Percentiles rank a stretch among this genome's conserved stretches.
phyloP scores from a whole-genome alignment of 2,797 vertebrate species.

The Cyprinella venusta region DNA sequence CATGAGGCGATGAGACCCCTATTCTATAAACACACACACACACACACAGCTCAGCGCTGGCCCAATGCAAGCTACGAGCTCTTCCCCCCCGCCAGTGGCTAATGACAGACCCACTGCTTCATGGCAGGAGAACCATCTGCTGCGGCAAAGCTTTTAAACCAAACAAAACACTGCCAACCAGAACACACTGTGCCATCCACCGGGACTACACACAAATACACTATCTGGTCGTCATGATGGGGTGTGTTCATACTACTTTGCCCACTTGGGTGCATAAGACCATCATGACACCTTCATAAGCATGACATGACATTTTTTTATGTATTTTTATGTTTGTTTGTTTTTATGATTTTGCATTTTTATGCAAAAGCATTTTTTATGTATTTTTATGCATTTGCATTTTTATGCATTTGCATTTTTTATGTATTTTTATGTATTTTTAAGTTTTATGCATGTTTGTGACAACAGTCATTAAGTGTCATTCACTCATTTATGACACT shows the following conservation, averaged over 20 bases:
- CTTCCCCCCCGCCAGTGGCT: constrained; percentile 63
- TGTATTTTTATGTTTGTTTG: too few species aligned
- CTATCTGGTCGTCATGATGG: not conserved
- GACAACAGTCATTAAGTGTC: too few species aligned
- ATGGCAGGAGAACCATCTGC: constrained; percentile 67
- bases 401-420: too few species aligned
- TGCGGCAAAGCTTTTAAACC: constrained; percentile 66
- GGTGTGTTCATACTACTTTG: not conserved
- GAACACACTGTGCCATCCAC: constrained; percentile 49
- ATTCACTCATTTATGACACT: too few species aligned
- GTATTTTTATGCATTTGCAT: too few species aligned
- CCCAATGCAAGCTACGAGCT: constrained; percentile 60
- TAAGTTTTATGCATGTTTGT: too few species aligned
- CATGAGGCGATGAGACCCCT: constrained; percentile 58
- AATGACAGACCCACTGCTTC: constrained; percentile 68
- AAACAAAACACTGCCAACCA: constrained; percentile 62
- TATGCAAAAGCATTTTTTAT: too few species aligned
- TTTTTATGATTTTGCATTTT: too few species aligned
- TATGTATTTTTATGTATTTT: too few species aligned
- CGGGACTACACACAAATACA: constrained; percentile 42
- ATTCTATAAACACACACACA: constrained; percentile 37
- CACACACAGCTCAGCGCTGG: constrained; percentile 46
- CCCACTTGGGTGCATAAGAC: too few species aligned
- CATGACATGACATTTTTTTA: too few species aligned
- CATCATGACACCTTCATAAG: too few species aligned